Percentiles rank a stretch among this genome's conserved stretches.
phyloP scores from a whole-genome alignment of 1,140 invertebrate genomes.

The Acromyrmex echinatior region DNA sequence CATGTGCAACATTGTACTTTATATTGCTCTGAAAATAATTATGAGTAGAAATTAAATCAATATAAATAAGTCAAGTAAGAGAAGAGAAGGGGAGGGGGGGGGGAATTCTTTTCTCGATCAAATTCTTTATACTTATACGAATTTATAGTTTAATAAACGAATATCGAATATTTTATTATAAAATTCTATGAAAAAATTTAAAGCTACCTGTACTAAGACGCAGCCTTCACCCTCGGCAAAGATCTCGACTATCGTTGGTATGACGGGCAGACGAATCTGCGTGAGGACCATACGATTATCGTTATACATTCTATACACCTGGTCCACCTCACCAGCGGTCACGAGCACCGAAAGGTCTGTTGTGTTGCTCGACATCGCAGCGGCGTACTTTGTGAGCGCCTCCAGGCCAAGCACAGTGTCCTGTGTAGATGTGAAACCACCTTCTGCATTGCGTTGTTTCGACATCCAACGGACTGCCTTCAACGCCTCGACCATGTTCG shows the following conservation, averaged over 20 bases:
- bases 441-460: slow-evolving; percentile 91
- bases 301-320: slow-evolving; percentile 81
- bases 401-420: slow-evolving; percentile 90
- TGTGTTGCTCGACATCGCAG: slow-evolving; percentile 78
- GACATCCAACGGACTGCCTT: slow-evolving; percentile 91
- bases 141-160: background rate
- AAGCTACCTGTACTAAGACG: slow-evolving; percentile 87
- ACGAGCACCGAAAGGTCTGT: slow-evolving; percentile 84
- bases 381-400: slow-evolving; percentile 89
- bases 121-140: background rate
- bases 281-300: slow-evolving; percentile 86
- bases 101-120: too few relatives aligned
- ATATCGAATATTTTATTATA: background rate
- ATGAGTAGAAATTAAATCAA: too few relatives aligned
- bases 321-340: slow-evolving; percentile 81
- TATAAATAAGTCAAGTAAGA: too few relatives aligned
- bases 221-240: slow-evolving; percentile 88
- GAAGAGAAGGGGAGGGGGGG: too few relatives aligned
- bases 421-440: slow-evolving; percentile 92
- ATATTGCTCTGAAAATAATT: slow-evolving; percentile 85
- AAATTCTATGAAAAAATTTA: background rate
- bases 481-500: slow-evolving; percentile 87
- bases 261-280: slow-evolving; percentile 82
- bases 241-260: slow-evolving; percentile 86
- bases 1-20: slow-evolving; percentile 86